Evolutionary conservation across 2,797 vertebrate species (phyloP).

Genomic region (Mormyrops boulengeri): DNA sequence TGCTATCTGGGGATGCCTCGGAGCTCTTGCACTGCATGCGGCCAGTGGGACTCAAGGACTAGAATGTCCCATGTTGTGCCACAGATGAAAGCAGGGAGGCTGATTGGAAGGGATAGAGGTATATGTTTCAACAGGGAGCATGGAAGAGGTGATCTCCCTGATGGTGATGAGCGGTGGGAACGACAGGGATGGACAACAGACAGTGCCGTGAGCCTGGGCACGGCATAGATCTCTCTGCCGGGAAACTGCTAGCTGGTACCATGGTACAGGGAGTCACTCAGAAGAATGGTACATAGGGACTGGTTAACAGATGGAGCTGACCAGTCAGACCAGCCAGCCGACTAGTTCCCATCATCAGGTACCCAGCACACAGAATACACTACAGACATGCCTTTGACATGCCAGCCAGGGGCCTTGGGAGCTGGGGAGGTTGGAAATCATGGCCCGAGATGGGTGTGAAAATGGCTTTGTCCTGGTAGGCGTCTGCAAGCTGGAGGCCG

Average conservation of each 20-base stretch:
- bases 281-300: slow-evolving; percentile 43
- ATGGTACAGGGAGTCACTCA: slow-evolving; percentile 32
- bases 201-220: slow-evolving; percentile 20
- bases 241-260: slow-evolving; percentile 69
- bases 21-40: background rate
- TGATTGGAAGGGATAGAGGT: background rate
- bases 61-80: background rate
- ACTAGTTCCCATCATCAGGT: background rate
- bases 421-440: background rate
- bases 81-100: background rate
- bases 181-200: slow-evolving; percentile 22
- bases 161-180: background rate
- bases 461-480: background rate
- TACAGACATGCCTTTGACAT: background rate
- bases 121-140: slow-evolving; percentile 15
- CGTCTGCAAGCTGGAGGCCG: background rate
- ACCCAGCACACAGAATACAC: background rate
- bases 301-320: slow-evolving; percentile 66
- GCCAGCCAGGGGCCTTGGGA: background rate
- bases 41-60: background rate
- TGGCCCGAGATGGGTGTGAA: background rate
- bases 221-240: slow-evolving; percentile 44
- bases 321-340: slow-evolving; percentile 55
- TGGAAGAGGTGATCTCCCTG: background rate
- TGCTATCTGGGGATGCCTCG: background rate